Percentiles rank a stretch among this genome's conserved stretches.
These are phyloP conservation scores for Nasonia oneida DNA, from an alignment of 2,888 invertebrate genomes.

Conservation along the genomic window DNA sequence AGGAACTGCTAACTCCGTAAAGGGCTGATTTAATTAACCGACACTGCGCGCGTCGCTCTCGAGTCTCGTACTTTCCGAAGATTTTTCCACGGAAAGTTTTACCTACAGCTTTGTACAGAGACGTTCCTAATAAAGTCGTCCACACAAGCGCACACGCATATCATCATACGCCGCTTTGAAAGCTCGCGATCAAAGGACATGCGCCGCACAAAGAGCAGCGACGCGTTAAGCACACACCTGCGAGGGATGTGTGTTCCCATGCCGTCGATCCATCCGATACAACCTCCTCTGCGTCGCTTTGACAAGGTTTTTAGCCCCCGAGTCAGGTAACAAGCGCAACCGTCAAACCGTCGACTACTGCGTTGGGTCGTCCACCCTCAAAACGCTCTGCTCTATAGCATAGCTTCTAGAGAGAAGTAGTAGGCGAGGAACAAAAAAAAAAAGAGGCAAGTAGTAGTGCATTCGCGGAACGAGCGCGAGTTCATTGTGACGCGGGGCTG, in stretches of 20 bases:
- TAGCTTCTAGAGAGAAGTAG: not conserved
- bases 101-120: not conserved
- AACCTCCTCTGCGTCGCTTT: not conserved
- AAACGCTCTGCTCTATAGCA: slow-evolving; percentile 27
- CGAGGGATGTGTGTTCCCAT: not conserved
- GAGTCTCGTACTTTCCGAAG: not conserved
- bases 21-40: slow-evolving; percentile 3
- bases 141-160: not conserved
- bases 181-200: not conserved
- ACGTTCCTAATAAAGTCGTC: too few relatives aligned
- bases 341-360: not conserved
- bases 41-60: not conserved
- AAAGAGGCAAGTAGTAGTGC: not conserved
- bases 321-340: too few relatives aligned
- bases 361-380: slow-evolving; percentile 30
- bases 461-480: not conserved
- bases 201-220: not conserved
- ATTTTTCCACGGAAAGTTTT: not conserved
- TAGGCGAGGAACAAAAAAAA: not conserved
- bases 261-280: not conserved
- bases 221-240: not conserved
- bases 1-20: not conserved
- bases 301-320: not conserved
- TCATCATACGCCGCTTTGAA: not conserved
- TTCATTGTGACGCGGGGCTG: slow-evolving; percentile 31